These are phyloP conservation scores for Nebria salina DNA, from an alignment of 2,888 invertebrate species.

Conservation along the genomic window DNA sequence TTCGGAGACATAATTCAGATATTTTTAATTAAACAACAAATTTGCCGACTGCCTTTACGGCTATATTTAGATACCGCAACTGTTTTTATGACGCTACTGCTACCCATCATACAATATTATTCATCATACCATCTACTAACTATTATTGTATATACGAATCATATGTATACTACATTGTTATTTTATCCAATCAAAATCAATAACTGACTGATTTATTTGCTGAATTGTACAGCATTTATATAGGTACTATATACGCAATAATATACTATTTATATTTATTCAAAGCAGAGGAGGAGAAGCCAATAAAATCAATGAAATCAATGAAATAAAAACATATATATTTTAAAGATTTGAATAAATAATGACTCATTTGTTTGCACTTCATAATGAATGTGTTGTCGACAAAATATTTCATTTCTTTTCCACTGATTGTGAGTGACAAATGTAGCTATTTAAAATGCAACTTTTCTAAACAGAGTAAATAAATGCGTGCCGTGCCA, in stretches of 20 bases:
- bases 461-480: neutral
- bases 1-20: slow-evolving; percentile 46
- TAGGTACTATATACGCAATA: no score
- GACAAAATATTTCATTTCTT: neutral
- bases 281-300: neutral
- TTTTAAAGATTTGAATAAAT: no score
- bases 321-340: neutral
- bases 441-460: neutral
- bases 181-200: neutral
- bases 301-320: no score
- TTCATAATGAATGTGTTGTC: neutral
- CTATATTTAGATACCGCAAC: slow-evolving; percentile 38
- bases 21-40: slow-evolving; percentile 47
- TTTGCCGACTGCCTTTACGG: slow-evolving; percentile 37
- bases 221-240: neutral
- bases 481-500: neutral
- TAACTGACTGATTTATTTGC: neutral
- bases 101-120: neutral
- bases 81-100: neutral
- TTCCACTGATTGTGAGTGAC: neutral
- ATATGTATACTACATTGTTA: no score
- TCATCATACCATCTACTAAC: no score
- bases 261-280: no score
- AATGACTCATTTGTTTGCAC: no score
- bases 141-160: no score